Conservation (phyloP, 64 coral and sea anemone genomes). For the Pocillopora verrucosa region DNA sequence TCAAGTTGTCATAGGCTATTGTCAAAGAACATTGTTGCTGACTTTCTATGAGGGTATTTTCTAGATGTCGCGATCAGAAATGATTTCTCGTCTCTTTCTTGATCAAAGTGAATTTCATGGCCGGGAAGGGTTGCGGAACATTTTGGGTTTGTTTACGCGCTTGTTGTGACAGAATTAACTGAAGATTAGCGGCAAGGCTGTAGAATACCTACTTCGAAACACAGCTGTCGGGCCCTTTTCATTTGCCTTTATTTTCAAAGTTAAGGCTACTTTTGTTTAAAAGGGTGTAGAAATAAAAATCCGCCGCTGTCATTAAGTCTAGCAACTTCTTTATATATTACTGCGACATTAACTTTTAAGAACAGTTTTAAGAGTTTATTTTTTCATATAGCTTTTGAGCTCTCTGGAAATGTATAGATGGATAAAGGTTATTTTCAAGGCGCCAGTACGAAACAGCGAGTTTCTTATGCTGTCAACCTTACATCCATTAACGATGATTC, state of each 20-base stretch:
- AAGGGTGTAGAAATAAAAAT: too few relatives aligned
- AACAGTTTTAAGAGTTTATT: neutral
- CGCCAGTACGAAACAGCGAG: neutral
- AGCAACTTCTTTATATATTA: too few relatives aligned
- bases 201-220: neutral
- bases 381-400: neutral
- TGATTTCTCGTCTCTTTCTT: constrained; percentile 13
- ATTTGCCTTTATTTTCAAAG: neutral
- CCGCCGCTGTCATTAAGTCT: too few relatives aligned
- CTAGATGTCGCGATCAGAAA: neutral
- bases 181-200: neutral
- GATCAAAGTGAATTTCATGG: neutral
- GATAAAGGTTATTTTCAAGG: constrained; percentile 28
- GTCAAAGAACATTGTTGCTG: neutral
- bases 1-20: neutral
- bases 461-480: constrained; percentile 6
- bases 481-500: too few relatives aligned
- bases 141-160: neutral
- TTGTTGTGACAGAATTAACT: neutral
- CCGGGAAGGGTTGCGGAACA: neutral
- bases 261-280: too few relatives aligned
- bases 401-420: too few relatives aligned
- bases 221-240: neutral
- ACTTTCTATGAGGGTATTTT: neutral
- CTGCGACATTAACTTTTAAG: too few relatives aligned